Base-by-base conservation (phyloP, 2,888 invertebrate species). In the Octodonta nipae region DNA sequence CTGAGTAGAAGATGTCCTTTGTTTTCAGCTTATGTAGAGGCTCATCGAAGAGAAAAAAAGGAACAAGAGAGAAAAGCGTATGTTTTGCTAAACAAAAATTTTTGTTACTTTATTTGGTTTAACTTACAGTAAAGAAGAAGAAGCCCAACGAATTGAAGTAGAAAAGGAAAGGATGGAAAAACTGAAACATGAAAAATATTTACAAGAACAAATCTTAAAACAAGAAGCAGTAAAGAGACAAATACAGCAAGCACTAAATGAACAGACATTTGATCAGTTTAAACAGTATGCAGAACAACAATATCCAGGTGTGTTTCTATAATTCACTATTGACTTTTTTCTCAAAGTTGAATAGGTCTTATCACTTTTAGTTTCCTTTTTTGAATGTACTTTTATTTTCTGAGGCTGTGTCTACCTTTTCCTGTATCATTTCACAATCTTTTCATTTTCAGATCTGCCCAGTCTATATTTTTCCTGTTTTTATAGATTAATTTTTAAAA, bases 211-310 rank as follows among this genome's bases (percentile, higher is more conserved):
- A 46, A 59, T 74, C 28, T 70, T 73, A 45, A 72, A 71, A 49
- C 70, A 73, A 47, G 71, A 75, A 49, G 69, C 75, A 52, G 73
- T 46, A 51, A 77, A 79, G 41, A 69, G 83, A 46, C 82, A 87
- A 61, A 85, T 98, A 53, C 89, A 96, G 64, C 91, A 93, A 56
- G 93, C 93, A 2, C 67, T 98, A 10, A 98, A 98, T 61, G 85
- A 88, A 51, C 91, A 91, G 64, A 91, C 91, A 1, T 92, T 81
- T 59, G 73, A 74, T 43, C 89, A 92, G 58, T 91, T 91, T 58
- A 75, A 79, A 49, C 70, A 75, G 34, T 87, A 98, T 60, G 89
- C 96, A 0, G 87, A 92, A 50, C 92, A 95, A 55, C 96, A 96
- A 56, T 82, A 76, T 54, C 82, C 83, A 1, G 80, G 57, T 51